A percentile compares a stretch with the other conserved stretches of the same genome.
These are phyloP conservation scores for Podilymbus podiceps DNA, from an alignment of 2,113 vertebrate genomes.

Conservation along the genomic window DNA sequence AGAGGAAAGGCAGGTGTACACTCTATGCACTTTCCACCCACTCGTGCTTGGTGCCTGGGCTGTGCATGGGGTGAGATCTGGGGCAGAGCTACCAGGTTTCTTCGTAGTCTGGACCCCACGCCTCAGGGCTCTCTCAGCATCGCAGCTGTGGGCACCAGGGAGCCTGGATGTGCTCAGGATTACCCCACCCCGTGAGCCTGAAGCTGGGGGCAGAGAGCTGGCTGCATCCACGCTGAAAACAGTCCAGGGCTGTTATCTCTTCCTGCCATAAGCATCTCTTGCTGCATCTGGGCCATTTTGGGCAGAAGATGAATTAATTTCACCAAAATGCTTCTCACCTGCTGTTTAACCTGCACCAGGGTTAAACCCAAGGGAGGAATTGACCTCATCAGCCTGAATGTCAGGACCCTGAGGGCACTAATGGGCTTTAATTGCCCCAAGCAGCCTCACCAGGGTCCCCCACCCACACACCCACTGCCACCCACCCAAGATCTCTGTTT, in stretches of 20 bases:
- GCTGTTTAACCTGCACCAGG: neutral
- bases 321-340: neutral
- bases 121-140: neutral
- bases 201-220: neutral
- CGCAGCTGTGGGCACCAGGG: neutral
- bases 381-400: neutral
- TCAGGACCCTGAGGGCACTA: accelerated
- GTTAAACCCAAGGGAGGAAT: neutral
- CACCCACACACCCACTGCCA: accelerated
- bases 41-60: neutral
- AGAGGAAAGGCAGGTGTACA: too few species aligned
- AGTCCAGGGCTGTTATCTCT: neutral
- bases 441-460: neutral
- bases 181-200: neutral
- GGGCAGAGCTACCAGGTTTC: neutral
- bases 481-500: neutral
- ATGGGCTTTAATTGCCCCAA: neutral
- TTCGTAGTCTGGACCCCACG: neutral
- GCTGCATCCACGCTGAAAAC: neutral
- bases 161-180: neutral
- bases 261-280: neutral
- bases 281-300: neutral
- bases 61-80: neutral
- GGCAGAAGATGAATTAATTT: neutral
- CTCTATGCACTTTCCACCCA: neutral